These are phyloP conservation scores for Ochlodes sylvanus DNA, from an alignment of 2,888 invertebrate species.

Conservation along the genomic window DNA sequence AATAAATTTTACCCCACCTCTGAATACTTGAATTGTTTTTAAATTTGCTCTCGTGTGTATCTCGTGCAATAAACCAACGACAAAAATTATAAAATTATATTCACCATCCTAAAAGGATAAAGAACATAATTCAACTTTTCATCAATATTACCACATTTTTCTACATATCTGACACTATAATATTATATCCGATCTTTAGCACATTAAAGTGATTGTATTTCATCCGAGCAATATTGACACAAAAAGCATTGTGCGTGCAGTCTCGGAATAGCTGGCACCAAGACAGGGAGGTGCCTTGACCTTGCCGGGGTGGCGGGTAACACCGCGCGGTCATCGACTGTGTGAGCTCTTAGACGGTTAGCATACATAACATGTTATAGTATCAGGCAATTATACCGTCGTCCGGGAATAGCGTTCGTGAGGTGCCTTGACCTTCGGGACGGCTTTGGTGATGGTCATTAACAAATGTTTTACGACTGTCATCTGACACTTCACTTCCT, in stretches of 20 bases:
- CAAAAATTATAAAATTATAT: too few relatives aligned
- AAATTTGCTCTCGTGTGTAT: too few relatives aligned
- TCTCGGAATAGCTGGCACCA: conserved; percentile 63
- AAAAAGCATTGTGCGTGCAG: conserved; percentile 38
- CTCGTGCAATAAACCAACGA: too few relatives aligned
- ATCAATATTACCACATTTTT: too few relatives aligned
- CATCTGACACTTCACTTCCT: background rate
- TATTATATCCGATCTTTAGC: background rate
- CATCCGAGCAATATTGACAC: conserved; percentile 25
- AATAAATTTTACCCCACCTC: too few relatives aligned
- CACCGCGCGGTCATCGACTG: conserved; percentile 72
- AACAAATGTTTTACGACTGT: conserved; percentile 13
- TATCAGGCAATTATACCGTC: conserved; percentile 9
- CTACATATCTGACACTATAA: background rate
- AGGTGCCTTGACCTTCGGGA: conserved; percentile 26
- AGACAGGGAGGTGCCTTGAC: conserved; percentile 67
- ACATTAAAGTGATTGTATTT: conserved; percentile 19
- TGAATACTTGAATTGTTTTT: too few relatives aligned
- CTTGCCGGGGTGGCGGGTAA: conserved; percentile 67
- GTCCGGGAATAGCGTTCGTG: conserved; percentile 20
- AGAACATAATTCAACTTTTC: too few relatives aligned
- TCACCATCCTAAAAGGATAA: too few relatives aligned
- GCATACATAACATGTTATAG: background rate
- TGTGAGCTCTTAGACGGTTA: conserved; percentile 47
- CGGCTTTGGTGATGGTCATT: conserved; percentile 1